Evolutionary conservation across 2,888 invertebrate genomes (phyloP).

Genomic region (Pristionchus mayeri): DNA sequence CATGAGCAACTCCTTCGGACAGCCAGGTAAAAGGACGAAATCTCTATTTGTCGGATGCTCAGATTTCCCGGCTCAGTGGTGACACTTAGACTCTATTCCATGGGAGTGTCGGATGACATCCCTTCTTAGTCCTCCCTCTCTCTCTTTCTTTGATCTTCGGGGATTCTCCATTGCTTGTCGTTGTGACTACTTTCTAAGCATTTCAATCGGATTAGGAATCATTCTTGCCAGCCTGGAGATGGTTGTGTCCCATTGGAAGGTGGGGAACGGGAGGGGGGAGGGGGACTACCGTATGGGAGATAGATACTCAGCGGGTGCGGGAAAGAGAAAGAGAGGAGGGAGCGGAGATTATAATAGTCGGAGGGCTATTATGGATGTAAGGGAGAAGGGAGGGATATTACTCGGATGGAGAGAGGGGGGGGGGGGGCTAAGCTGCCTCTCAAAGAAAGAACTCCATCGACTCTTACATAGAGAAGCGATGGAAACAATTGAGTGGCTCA

Average conservation of each 20-base stretch:
- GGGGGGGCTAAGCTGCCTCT: background rate
- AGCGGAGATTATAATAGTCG: constrained; percentile 28
- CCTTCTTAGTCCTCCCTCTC: background rate
- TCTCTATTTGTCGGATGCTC: no score
- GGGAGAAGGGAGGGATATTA: constrained; percentile 15
- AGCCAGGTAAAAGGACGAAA: no score
- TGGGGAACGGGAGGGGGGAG: background rate
- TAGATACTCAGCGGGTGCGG: background rate
- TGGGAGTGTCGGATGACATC: background rate
- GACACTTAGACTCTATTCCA: background rate
- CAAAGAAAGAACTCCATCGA: background rate
- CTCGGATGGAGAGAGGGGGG: constrained; percentile 4
- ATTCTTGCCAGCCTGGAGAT: background rate
- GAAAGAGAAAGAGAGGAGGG: constrained; percentile 38
- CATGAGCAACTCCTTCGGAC: constrained; percentile 12
- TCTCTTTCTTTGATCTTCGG: constrained; percentile 7
- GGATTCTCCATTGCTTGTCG: background rate
- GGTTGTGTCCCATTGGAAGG: no score
- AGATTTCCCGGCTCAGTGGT: background rate
- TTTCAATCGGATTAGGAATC: background rate
- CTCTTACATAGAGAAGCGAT: background rate
- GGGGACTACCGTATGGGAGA: constrained; percentile 31
- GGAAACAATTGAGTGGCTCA: background rate
- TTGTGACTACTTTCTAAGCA: background rate
- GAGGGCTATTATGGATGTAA: constrained; percentile 36